Evolutionary conservation across 2,888 invertebrate genomes (phyloP), one percentile per base, ranked within the genome.

Genomic region (Cheilosia urbana): DNA sequence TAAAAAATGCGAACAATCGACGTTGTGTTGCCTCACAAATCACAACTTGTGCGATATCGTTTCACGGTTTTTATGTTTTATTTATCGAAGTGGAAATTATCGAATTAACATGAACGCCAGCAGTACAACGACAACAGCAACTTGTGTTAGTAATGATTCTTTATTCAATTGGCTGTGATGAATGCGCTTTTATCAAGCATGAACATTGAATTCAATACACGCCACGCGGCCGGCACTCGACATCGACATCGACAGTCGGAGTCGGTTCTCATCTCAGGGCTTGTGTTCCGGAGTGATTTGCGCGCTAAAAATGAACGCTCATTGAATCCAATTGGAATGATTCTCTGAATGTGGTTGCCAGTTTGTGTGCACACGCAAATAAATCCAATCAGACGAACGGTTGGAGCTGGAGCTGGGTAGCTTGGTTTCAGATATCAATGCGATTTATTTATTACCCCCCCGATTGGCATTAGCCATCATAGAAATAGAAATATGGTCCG

Each of bases 151-250:
- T 81, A 80, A 85, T 85, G 81, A 81, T 66, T 77, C 77, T 81
- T 85, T 76, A 85, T 85, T 72, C 85, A 85, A 85, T 81, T 68
- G 72, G 66, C 77, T 85, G 85, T 85, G 81, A 81, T 85, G 81
- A 81, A 81, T 81, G 81, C 81, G 81, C 81, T 77, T 81, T 85
- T 85, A 77, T 85, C 85, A 85, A 85, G 85, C 85, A 53, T 85
- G 85, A 85, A 85, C 81, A 85, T 85, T 85, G 76, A 85, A 81
- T 45, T 77, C 76, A 77, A 81, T 77, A 81, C 72, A 66, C 40
- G 62, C 37, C 37, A 66, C 40, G 66, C 69, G 62, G 62, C 60
- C 11, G 49, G 53, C 42, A 13, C 19, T 49, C 40, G 58, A n/a
- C 9, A 21, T 34, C 13, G 4, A 19, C 11, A 17, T 37, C 11